phyloP scores from a whole-genome alignment of 2,113 vertebrate species.

The Antigone vipio region DNA sequence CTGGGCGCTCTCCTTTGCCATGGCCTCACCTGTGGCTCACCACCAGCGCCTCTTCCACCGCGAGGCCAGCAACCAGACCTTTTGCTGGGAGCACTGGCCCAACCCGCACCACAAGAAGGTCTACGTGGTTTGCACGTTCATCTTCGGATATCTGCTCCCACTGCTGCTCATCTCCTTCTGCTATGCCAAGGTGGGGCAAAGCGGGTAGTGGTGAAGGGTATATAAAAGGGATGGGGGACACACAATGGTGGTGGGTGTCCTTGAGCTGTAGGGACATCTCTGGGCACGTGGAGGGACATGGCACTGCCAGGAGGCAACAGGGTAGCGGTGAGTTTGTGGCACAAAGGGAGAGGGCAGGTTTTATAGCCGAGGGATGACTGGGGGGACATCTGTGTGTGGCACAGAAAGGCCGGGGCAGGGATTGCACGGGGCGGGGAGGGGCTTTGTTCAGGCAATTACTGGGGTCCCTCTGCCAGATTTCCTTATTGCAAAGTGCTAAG shows the following conservation, averaged over 20 bases:
- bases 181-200: slow-evolving; percentile 89
- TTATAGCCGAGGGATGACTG: not conserved
- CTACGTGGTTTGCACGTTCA: slow-evolving; percentile 91
- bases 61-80: slow-evolving; percentile 81
- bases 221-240: not conserved
- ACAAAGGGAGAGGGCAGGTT: not conserved
- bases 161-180: slow-evolving; percentile 95
- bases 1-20: slow-evolving; percentile 88
- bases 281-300: not conserved
- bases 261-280: not conserved
- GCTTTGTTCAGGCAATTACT: not conserved
- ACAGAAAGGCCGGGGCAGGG: not conserved
- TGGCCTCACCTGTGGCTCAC: slow-evolving; percentile 91
- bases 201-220: not conserved
- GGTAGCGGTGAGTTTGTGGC: not conserved
- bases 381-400: accelerated
- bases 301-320: accelerated
- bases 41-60: slow-evolving; percentile 85
- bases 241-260: not conserved
- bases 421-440: accelerated
- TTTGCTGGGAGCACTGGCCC: slow-evolving; percentile 94
- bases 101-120: slow-evolving; percentile 83
- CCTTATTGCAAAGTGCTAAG: not conserved
- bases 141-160: slow-evolving; percentile 93
- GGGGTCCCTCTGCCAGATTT: not conserved